These are phyloP conservation scores for Astatoreochromis straeleni DNA, from an alignment of 2,113 vertebrate genomes.

Conservation along the genomic window DNA sequence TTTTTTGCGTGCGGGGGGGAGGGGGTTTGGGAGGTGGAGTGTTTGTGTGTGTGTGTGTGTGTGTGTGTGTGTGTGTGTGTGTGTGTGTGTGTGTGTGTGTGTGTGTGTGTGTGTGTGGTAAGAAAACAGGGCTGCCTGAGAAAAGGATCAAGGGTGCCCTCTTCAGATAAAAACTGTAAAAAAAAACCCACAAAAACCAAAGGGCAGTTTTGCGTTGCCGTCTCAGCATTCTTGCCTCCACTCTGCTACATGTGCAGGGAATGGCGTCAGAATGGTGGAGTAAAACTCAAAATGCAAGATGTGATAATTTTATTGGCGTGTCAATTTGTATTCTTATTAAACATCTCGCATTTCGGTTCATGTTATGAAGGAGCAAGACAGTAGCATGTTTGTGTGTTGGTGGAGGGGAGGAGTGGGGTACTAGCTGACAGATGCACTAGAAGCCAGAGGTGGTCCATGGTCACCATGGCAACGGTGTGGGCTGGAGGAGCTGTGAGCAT, in stretches of 20 bases:
- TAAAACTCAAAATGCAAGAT: background rate
- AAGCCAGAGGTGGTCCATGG: constrained; percentile 62
- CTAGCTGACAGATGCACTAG: constrained; percentile 47
- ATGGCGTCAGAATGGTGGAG: background rate
- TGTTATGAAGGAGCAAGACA: background rate
- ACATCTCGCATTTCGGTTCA: background rate
- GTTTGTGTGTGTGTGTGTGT: no score
- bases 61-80: no score
- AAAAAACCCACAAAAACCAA: fast-evolving
- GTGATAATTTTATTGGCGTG: background rate
- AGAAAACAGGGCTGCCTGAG: background rate
- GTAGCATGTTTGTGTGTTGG: background rate
- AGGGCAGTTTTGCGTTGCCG: background rate
- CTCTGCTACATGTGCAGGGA: background rate
- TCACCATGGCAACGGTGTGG: constrained; percentile 76
- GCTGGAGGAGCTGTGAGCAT: constrained; percentile 70
- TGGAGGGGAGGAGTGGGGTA: background rate
- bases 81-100: background rate
- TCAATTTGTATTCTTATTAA: background rate
- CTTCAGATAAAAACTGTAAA: constrained; percentile 24
- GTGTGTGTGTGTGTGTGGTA: background rate
- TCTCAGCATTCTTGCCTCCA: background rate
- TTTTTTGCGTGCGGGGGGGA: no score
- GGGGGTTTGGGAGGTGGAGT: no score
- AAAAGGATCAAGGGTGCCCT: constrained; percentile 57